These are phyloP conservation scores for Ennomos quercinarius DNA, from an alignment of 2,888 invertebrate species.

Conservation along the genomic window DNA sequence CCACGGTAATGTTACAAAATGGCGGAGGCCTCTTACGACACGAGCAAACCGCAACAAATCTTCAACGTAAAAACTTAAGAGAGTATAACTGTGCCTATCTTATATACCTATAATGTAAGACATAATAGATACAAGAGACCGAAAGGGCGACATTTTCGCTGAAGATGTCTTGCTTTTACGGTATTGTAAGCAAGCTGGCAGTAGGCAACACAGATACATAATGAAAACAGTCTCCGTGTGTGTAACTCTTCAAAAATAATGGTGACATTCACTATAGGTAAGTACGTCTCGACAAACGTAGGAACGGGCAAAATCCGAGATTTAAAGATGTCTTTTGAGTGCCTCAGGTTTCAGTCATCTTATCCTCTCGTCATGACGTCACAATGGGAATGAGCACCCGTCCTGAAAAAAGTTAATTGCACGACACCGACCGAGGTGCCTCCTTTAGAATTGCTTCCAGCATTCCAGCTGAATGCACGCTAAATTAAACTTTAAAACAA, in stretches of 20 bases:
- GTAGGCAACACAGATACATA: neutral
- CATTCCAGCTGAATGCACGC: conserved; percentile 48
- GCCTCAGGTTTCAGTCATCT: conserved; percentile 60
- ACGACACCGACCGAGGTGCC: conserved; percentile 58
- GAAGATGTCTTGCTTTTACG: conserved; percentile 1
- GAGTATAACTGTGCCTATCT: conserved; percentile 8
- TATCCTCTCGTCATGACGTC: conserved; percentile 65
- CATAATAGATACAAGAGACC: too few species aligned
- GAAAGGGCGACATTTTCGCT: too few species aligned
- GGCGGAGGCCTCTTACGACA: conserved; percentile 61
- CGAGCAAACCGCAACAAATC: conserved; percentile 27
- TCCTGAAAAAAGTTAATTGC: conserved; percentile 80
- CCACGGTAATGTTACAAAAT: conserved; percentile 71
- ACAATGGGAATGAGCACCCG: conserved; percentile 67
- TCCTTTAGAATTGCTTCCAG: conserved; percentile 59
- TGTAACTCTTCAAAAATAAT: conserved; percentile 37
- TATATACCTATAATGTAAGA: too few species aligned
- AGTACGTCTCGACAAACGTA: conserved; percentile 42
- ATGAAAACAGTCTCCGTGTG: neutral
- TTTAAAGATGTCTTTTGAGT: conserved; percentile 66
- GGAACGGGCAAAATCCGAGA: conserved; percentile 48
- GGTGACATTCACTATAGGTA: conserved; percentile 33
- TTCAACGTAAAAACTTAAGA: conserved; percentile 26
- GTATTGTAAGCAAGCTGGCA: neutral
- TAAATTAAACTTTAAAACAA: conserved; percentile 46